Conservation (phyloP, 2,113 vertebrate species). For the Nibea albiflora region DNA sequence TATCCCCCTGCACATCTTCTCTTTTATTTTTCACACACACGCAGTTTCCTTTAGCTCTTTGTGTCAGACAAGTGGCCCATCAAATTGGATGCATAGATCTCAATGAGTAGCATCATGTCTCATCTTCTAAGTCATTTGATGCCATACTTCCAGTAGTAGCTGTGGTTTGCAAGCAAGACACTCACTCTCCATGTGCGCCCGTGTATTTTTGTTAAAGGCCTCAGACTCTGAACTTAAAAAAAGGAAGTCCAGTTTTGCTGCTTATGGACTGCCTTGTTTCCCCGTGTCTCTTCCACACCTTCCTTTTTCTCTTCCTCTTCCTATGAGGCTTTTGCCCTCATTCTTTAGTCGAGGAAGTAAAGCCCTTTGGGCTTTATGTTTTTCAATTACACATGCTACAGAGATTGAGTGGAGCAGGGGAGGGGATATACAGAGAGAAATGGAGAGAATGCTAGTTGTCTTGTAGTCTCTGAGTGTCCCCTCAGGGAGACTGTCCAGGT, state of each 20-base stretch:
- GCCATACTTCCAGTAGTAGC: neutral
- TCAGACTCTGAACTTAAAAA: neutral
- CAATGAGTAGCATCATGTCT: neutral
- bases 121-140: neutral
- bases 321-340: slow-evolving; percentile 42
- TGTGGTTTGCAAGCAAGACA: neutral
- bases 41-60: neutral
- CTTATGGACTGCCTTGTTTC: slow-evolving; percentile 66
- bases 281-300: slow-evolving; percentile 6
- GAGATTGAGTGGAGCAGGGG: slow-evolving; percentile 33
- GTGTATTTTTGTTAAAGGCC: neutral
- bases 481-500: slow-evolving; percentile 64
- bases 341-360: slow-evolving; percentile 52
- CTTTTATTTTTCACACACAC: neutral
- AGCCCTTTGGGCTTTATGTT: slow-evolving; percentile 66
- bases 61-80: neutral
- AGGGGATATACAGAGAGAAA: slow-evolving; percentile 32
- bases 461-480: slow-evolving; percentile 55
- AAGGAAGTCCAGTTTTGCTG: neutral
- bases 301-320: slow-evolving; percentile 27
- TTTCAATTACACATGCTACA: slow-evolving; percentile 76
- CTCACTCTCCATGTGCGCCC: neutral
- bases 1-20: slow-evolving; percentile 6
- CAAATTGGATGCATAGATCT: slow-evolving; percentile 5
- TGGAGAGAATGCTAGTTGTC: slow-evolving; percentile 38